These are phyloP conservation scores for Pegea sp. DNA, from an alignment of 23 tunicate species.

Conservation along the genomic window DNA sequence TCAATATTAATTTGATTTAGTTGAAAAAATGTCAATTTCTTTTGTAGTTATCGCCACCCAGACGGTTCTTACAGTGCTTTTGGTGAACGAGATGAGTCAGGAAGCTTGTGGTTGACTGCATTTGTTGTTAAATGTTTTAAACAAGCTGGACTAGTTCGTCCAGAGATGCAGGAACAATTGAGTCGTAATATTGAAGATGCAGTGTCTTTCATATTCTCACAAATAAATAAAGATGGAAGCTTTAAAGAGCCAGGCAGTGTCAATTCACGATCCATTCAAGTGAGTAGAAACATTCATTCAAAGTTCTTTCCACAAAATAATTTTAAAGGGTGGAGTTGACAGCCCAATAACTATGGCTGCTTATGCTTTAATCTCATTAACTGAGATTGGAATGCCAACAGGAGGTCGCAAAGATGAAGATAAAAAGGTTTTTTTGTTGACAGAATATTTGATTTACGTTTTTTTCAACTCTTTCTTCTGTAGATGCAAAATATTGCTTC, in stretches of 20 bases:
- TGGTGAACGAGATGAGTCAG: conserved; percentile 22
- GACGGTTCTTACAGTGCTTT: conserved; percentile 36
- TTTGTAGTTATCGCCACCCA: conserved; percentile 2
- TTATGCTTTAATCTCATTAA: conserved; percentile 24
- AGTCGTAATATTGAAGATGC: conserved; percentile 18
- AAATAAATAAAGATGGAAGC: conserved; percentile 25
- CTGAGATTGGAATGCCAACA: conserved; percentile 2
- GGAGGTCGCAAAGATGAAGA: too few relatives aligned
- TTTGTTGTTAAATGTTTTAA: conserved; percentile 21
- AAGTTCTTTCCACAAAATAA: background rate
- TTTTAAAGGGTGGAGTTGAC: conserved; percentile 29
- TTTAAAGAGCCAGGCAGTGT: conserved; percentile 52
- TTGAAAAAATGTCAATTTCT: background rate
- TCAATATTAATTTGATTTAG: background rate
- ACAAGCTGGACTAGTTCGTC: conserved; percentile 17
- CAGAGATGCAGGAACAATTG: conserved; percentile 7
- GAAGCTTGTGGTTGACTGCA: conserved; percentile 49
- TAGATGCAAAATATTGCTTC: background rate
- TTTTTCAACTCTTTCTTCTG: background rate
- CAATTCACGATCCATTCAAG: conserved; percentile 53
- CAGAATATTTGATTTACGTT: too few relatives aligned
- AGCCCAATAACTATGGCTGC: conserved; percentile 28
- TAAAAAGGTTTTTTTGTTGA: too few relatives aligned
- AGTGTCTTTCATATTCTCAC: conserved; percentile 15
- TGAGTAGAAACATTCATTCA: background rate